Base-by-base conservation (phyloP, 2,888 invertebrate species). In the Coecobrya sp. region DNA sequence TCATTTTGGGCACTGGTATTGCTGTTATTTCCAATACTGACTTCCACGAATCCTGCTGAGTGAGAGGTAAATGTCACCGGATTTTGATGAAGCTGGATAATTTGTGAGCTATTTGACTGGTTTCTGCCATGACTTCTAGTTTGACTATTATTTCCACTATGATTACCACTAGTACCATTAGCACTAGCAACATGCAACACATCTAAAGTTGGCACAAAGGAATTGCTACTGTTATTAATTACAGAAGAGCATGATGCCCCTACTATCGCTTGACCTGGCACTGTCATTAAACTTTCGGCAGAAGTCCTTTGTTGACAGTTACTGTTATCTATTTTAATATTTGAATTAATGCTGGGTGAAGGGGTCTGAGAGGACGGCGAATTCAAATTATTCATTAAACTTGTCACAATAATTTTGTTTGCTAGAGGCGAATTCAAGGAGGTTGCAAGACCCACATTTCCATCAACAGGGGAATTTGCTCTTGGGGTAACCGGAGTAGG, bases 331-430 rank as follows among this genome's bases (percentile, higher is more conserved):
- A 86, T 16, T 19, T 55, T 55, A 52, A 45, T 86, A 76, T 55
- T 86, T 13, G 86, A 52, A 59, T 49, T 86, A 59, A 30, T 73
- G 7, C 42, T 30, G 5, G 73, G 30, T 30, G 42, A 55, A 0
- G 19, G 19, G n/a, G 19, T 45, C 13, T 59, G 82, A 59, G 70
- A 19, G 5, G 86, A 30, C 27, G 79, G n/a, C 25, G 84, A 82
- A 55, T 91, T 90, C 52, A 93, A 91, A 84, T 93, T 93, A 55
- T 93, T 94, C 45, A 94, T 93, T 87, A 94, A 89, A 85, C 93
- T 94, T 27, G 93, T 93, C 85, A 94, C 93, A 36, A 94, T 86
- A 27, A 94, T 93, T 49, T 91, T 92, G 89, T 93, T 94, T n/a
- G 93, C 93, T n/a, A 90, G 59, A 16, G 94, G 93, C 25, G 93